phyloP scores from a whole-genome alignment of 2,888 invertebrate species.

The Esperia sulphurella region DNA sequence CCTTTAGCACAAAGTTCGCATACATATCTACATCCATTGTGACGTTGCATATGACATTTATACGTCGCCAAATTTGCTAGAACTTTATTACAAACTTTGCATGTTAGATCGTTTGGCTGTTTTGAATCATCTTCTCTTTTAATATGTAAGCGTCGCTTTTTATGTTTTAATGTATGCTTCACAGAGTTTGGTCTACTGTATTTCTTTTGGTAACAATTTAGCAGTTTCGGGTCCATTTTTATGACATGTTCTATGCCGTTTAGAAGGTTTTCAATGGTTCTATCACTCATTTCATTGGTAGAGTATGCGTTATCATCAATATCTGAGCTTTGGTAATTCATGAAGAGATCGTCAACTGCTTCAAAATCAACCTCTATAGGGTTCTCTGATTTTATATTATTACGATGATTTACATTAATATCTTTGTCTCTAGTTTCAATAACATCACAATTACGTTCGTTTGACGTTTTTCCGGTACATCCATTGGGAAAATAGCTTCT shows the following conservation, averaged over 20 bases:
- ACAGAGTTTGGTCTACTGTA: neutral
- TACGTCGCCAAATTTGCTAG: slow-evolving; percentile 48
- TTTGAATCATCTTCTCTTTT: neutral
- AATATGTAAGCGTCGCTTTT: neutral
- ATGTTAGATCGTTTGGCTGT: slow-evolving; percentile 28
- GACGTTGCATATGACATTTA: slow-evolving; percentile 57
- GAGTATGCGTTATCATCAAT: neutral
- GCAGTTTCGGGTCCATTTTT: neutral
- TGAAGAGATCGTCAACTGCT: too few relatives aligned
- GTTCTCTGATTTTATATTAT: neutral
- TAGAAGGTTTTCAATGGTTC: slow-evolving; percentile 10
- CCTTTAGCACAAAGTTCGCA: slow-evolving; percentile 67
- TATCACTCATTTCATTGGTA: slow-evolving; percentile 1
- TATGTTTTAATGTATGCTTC: neutral
- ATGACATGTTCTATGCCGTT: slow-evolving; percentile 16
- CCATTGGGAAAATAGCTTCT: slow-evolving; percentile 22
- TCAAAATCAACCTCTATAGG: too few relatives aligned
- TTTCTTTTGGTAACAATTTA: neutral
- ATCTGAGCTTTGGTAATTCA: too few relatives aligned
- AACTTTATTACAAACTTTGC: slow-evolving; percentile 48
- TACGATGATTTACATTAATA: neutral
- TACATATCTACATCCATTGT: slow-evolving; percentile 49
- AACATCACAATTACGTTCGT: neutral
- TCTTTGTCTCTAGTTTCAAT: neutral
- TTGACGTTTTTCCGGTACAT: neutral